Evolutionary conservation across 2,113 vertebrate species (phyloP), one percentile per base, ranked within the genome.

Genomic region (Capreolus pygargus): DNA sequence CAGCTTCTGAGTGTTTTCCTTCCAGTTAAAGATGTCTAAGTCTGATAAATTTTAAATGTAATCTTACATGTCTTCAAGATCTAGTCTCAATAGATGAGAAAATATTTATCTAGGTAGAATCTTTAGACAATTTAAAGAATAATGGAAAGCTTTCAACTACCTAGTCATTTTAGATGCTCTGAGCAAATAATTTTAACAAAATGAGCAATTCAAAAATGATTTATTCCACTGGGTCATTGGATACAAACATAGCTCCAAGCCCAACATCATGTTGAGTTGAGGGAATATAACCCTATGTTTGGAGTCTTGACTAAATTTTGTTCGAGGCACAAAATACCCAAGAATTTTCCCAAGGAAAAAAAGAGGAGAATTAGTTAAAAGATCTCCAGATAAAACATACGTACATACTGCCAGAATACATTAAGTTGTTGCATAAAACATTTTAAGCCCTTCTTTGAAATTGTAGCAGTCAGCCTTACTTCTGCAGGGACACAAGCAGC

Each of bases 21-120:
- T 97, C 47, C 25, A 93, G 52, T 96, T 96, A 92, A 92, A 95
- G 25, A 93, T 83, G 39, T 86, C 79, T 96, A 89, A 86, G 45
- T 14, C 43, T 95, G 95, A 96, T 92, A 93, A 70, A 96, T 90
- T 94, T 92, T 70, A 94, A 97, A 96, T 81, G 39, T 57, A 67
- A 64, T 89, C 39, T 94, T 95, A 84, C 21, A 95, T 95, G 91
- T 94, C 82, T 94, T 97, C 70, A 93, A 87, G 27, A 91, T 47
- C 19, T 55, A 89, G 57, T 64, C 93, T 50, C 92, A 96, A 84
- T 13, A 95, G n/a, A 92, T 57, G n/a, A 96, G 54, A 45, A 89
- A 61, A 83, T 61, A 5, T 36, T 86, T 79, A 74, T 90, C 76
- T 85, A 45, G 27, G 86, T 15, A 57, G 16, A 7, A 52, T 91